Percentiles rank a stretch among this genome's conserved stretches.
phyloP scores from a whole-genome alignment of 2,888 invertebrate species.

The Papilio gigon region DNA sequence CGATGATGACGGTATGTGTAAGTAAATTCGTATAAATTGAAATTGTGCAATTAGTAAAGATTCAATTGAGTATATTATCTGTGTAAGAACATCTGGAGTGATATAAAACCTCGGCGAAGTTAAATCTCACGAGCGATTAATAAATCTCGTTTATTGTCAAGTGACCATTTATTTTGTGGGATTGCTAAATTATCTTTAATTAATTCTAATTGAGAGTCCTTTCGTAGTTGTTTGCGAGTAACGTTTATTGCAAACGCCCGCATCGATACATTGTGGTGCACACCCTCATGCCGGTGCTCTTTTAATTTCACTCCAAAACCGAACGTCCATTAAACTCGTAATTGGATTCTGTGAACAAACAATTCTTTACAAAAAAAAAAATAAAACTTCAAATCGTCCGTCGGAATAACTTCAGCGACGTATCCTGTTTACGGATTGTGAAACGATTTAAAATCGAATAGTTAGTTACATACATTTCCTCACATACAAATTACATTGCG shows the following conservation, averaged over 20 bases:
- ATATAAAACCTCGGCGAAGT: constrained; percentile 28
- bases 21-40: not conserved
- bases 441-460: constrained; percentile 56
- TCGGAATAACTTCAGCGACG: constrained; percentile 47
- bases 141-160: constrained; percentile 77
- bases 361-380: constrained; percentile 48
- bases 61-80: not conserved
- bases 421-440: constrained; percentile 59
- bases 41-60: not conserved
- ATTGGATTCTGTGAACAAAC: constrained; percentile 56
- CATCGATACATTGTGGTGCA: constrained; percentile 62
- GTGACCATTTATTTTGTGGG: constrained; percentile 73
- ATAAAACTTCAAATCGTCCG: constrained; percentile 55
- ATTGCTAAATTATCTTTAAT: constrained; percentile 82
- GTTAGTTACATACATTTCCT: constrained; percentile 65
- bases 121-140: constrained; percentile 59
- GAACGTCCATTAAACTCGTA: constrained; percentile 51
- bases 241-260: constrained; percentile 76
- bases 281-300: constrained; percentile 64
- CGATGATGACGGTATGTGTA: too few species aligned
- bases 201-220: constrained; percentile 80
- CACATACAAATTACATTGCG: constrained; percentile 56
- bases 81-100: constrained; percentile 17
- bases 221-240: constrained; percentile 66
- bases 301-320: constrained; percentile 64